Evolutionary conservation across 2,797 vertebrate genomes (phyloP).

Genomic region (Gambusia yucatana): DNA sequence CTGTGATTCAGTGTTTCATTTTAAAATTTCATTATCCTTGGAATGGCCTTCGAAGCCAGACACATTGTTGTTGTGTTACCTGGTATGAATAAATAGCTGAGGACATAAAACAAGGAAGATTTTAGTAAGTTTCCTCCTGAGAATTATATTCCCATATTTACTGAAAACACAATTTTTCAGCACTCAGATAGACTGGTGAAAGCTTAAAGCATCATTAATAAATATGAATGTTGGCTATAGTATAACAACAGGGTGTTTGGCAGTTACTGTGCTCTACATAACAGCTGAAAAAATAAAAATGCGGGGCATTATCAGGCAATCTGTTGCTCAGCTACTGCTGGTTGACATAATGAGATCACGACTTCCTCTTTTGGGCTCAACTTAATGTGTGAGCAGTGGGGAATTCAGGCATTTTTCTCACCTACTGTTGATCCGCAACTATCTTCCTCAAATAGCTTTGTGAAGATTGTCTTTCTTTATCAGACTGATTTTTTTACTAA

Average conservation of each 20-base stretch:
- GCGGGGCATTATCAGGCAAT: not conserved
- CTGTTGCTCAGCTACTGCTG: constrained; percentile 7
- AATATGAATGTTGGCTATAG: not conserved
- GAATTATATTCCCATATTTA: not conserved
- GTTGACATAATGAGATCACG: constrained; percentile 10
- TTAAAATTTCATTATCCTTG: constrained; percentile 9
- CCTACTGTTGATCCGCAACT: not conserved
- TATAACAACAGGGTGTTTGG: not conserved
- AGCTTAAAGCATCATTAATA: not conserved
- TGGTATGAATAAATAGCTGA: not conserved
- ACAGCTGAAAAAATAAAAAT: not conserved
- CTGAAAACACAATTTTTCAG: not conserved
- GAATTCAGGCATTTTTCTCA: not conserved
- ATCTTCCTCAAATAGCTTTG: not conserved
- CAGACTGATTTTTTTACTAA: not conserved
- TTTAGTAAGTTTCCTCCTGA: not conserved
- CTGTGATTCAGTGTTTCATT: not conserved
- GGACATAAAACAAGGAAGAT: not conserved
- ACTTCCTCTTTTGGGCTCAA: not conserved
- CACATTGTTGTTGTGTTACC: not conserved
- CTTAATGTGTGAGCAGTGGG: not conserved
- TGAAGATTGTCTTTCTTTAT: not conserved
- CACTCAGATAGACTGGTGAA: not conserved
- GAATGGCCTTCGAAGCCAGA: not conserved
- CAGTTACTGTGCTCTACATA: not conserved